phyloP scores from a whole-genome alignment of 2,797 vertebrate species.

The Tiaroga cobitis region DNA sequence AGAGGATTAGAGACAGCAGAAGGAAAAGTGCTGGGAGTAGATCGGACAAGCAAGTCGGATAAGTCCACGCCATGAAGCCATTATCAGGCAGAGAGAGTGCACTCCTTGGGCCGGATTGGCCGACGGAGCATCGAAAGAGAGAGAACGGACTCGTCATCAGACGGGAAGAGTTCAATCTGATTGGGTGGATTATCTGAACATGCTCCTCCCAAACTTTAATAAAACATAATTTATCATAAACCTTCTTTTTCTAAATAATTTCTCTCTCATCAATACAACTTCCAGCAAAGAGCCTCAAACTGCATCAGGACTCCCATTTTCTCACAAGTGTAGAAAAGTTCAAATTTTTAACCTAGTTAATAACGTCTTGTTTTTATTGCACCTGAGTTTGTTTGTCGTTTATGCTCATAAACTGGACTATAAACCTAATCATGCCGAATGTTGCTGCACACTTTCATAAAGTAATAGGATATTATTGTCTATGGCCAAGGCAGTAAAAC shows the following conservation, averaged over 20 bases:
- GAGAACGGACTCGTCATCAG: not conserved
- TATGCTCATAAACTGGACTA: not conserved
- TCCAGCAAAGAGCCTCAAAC: not conserved
- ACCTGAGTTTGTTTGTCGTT: not conserved
- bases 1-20: too few species aligned
- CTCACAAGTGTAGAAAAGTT: not conserved
- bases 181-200: not conserved
- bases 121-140: too few species aligned
- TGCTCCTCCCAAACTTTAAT: not conserved
- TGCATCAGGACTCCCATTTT: not conserved
- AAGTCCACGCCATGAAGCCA: too few species aligned
- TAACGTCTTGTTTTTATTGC: not conserved
- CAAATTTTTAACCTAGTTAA: not conserved
- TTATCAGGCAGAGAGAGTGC: not conserved
- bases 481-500: not conserved
- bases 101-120: too few species aligned
- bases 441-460: not conserved
- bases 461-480: not conserved
- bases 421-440: not conserved
- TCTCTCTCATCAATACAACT: not conserved
- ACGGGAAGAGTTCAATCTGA: not conserved
- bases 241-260: not conserved
- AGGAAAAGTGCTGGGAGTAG: too few species aligned
- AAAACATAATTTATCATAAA: not conserved
- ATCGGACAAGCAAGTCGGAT: too few species aligned